phyloP scores from a whole-genome alignment of 2,797 vertebrate species.

The Cebuella pygmaea region DNA sequence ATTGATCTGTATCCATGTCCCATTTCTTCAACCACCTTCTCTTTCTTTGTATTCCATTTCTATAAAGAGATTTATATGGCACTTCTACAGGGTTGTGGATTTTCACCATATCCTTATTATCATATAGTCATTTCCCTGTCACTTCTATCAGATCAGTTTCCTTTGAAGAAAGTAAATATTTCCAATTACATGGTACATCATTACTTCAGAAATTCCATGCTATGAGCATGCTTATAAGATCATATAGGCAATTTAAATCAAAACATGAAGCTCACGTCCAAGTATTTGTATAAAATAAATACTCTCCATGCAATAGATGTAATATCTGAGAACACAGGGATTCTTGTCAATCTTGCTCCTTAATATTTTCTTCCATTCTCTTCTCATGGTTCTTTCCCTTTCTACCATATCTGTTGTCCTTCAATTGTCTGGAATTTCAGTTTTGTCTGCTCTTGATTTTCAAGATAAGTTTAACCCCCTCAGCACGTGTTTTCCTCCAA shows the following conservation, averaged over 20 bases:
- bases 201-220: background rate
- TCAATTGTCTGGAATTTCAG: background rate
- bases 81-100: background rate
- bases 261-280: background rate
- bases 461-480: slow-evolving; percentile 54
- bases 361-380: background rate
- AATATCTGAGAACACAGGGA: background rate
- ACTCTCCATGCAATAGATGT: background rate
- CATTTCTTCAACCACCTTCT: background rate
- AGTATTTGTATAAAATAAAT: background rate
- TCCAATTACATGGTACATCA: background rate
- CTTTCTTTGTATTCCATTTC: background rate
- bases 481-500: background rate
- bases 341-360: background rate
- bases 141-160: background rate
- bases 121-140: background rate
- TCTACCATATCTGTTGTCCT: background rate
- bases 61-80: background rate
- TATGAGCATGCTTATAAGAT: background rate
- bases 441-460: slow-evolving; percentile 53
- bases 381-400: background rate
- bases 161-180: background rate
- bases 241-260: background rate
- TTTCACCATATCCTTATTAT: background rate
- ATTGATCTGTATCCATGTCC: background rate